Percentiles rank a stretch among this genome's conserved stretches.
Conservation (phyloP, 2,113 vertebrate species). For the Catharus fuscescens region DNA sequence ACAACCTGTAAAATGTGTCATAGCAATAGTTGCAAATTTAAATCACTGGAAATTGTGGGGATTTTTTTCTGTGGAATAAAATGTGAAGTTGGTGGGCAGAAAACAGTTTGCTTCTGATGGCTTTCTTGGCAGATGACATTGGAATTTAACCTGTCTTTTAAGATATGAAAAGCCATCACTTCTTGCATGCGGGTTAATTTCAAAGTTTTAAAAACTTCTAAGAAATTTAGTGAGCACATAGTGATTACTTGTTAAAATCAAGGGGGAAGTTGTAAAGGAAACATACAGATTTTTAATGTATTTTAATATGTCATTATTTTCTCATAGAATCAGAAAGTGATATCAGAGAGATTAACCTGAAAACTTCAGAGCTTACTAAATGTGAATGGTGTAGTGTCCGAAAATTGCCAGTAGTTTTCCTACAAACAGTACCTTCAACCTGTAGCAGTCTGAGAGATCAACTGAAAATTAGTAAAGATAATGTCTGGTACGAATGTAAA, state of each 20-base stretch:
- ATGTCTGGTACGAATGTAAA: conserved; percentile 87
- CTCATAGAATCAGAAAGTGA: conserved; percentile 67
- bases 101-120: background rate
- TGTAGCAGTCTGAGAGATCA: conserved; percentile 85
- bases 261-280: background rate
- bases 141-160: background rate
- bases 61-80: background rate
- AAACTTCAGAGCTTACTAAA: conserved; percentile 88
- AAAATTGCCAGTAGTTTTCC: conserved; percentile 92
- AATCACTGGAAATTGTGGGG: background rate
- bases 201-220: background rate
- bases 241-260: background rate
- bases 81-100: background rate
- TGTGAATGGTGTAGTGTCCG: conserved; percentile 94
- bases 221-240: background rate
- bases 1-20: background rate
- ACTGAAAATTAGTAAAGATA: conserved; percentile 84
- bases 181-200: background rate
- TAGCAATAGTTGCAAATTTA: background rate
- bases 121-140: background rate
- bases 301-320: conserved; percentile 25
- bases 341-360: conserved; percentile 80
- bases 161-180: background rate
- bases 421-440: conserved; percentile 83
- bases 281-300: background rate